Evolutionary conservation across 2,113 vertebrate species (phyloP), one percentile per base, ranked within the genome.

Genomic region (Lophura nycthemera): DNA sequence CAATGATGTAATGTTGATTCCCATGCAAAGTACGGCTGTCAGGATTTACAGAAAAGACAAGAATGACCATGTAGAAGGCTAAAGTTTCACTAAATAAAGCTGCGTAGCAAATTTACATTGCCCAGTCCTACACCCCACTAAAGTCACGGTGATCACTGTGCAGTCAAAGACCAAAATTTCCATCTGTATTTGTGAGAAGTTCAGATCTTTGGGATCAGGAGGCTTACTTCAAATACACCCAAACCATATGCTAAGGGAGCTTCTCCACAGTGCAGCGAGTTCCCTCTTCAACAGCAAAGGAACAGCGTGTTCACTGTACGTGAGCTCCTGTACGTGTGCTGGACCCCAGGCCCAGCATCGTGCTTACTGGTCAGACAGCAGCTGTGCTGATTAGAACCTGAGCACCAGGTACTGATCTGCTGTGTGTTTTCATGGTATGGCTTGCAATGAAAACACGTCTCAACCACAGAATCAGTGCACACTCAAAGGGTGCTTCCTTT

Each of bases 1-100:
- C 95, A 95, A 72, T 80, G 87, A 88, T 88, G 84, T 72, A 87
- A 83, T 34, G 69, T 57, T 81, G 85, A 94, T 92, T 95, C 90
- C 57, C 85, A 72, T 91, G 83, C 89, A 86, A 84, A 90, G n/a
- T 83, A 75, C 2, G 27, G 75, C 88, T 66, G 89, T 92, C 63
- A 83, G 87, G 76, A 92, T 85, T 95, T 95, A 86, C 38, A 78
- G 85, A 90, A 88, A 54, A 95, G 57, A 77, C 72, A 83, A 85
- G 76, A 87, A 90, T 85, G 89, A 83, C 79, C 64, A 93, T 24
- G 89, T 63, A 4, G 81, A 79, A 59, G 60, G 48, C 63, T 94
- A 54, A n/a, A 91, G 75, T 91, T 88, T 88, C 78, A 64, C 87
- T 82, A 83, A 85, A 91, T 79, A 87, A 85, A 86, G 88, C 87